These are phyloP conservation scores for Myanophis thanlyinensis DNA, from an alignment of 2,113 vertebrate species.

Conservation along the genomic window DNA sequence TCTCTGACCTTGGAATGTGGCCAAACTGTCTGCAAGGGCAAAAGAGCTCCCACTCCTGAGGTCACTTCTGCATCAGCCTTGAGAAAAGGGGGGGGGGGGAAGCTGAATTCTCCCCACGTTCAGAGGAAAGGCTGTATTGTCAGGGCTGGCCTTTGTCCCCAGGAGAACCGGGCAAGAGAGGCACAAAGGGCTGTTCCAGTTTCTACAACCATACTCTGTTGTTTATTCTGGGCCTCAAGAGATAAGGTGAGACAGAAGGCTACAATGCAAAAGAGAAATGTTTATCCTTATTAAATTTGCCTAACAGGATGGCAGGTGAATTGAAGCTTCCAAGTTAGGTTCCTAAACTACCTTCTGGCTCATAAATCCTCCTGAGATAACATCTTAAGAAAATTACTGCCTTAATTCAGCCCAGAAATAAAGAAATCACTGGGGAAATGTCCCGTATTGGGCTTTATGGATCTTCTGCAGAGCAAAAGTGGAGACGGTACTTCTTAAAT, in stretches of 20 bases:
- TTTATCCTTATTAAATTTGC: constrained; percentile 44
- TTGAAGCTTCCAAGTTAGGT: neutral
- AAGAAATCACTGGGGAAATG: neutral
- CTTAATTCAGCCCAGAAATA: neutral
- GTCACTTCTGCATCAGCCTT: neutral
- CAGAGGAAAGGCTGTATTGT: constrained; percentile 7
- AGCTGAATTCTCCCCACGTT: neutral
- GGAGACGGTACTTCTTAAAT: neutral
- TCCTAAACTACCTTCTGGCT: neutral
- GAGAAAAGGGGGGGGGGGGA: neutral
- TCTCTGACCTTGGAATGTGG: constrained; percentile 2
- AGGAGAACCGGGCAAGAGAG: constrained; percentile 17
- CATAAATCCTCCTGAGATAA: too few species aligned
- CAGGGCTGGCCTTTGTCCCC: constrained; percentile 60
- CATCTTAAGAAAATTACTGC: neutral
- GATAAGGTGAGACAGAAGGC: constrained; percentile 60
- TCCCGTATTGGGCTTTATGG: neutral
- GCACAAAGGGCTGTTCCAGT: neutral
- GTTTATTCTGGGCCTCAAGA: constrained; percentile 44
- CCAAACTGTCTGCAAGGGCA: neutral
- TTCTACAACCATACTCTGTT: neutral
- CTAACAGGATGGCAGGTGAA: neutral
- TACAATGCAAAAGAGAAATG: constrained; percentile 46
- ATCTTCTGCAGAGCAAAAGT: neutral
- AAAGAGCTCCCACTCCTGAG: neutral